Base-by-base conservation (phyloP, 37 sponge, comb jelly and placozoan species). In the Cladorhizidae sp. region DNA sequence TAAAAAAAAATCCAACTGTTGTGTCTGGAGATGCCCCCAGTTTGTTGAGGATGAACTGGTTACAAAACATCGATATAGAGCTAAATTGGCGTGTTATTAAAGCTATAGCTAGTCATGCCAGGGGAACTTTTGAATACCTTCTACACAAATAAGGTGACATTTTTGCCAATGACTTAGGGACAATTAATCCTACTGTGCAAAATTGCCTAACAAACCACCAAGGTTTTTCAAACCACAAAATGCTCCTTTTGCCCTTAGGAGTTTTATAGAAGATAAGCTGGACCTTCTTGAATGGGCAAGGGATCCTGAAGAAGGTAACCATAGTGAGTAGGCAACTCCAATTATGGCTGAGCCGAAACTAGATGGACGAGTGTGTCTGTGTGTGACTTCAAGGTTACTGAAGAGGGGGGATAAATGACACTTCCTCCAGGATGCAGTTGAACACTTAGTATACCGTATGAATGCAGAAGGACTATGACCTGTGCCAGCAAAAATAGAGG, bases 261-360 rank as follows among this genome's bases (percentile, higher is more conserved):
- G 42, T 5, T 31, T 17, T n/a, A 39, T 83, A 15, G 76, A 75
- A 64, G 15, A 64, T 38, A 76, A 83, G 52, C 26, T 83, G 32
- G 51, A 65, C 18, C 56, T 68, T 14, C 55, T 83, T 52, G 76
- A 83, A 49, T 22, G 35, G n/a, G 82, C 51, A 40, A 77, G 82
- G 36, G 26, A 80, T 21, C 28, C 80, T 3, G 61, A 74, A 28
- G 29, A 3, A 29, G 71, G 75, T 1, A 64, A 64, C 2, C 70
- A 76, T 67, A 74, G 76, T 31, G 83, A 88, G 67, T 88, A 83
- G 88, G 83, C 83, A 29, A 62, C 88, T 22, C 83, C 88, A 5
- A 59, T 88, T 71, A 83, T 88, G 6, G 58, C 79, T 11, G 88
- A 82, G 22, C 62, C 73, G 17, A 88, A 88, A 55, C 64, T 49